These are phyloP conservation scores for Drosophila lacicola DNA, from an alignment of 2,888 invertebrate genomes.

Conservation along the genomic window DNA sequence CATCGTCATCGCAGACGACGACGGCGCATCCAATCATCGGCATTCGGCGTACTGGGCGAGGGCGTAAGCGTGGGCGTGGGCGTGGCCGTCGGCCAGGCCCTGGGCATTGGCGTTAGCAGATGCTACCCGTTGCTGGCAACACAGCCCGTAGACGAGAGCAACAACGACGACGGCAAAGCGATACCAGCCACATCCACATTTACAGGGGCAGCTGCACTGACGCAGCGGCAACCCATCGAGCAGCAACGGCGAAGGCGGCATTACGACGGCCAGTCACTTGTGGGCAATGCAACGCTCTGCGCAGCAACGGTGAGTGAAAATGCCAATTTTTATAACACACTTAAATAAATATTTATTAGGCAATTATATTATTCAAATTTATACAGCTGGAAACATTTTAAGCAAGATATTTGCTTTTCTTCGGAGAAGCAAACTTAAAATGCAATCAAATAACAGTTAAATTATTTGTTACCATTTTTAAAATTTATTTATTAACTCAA, in stretches of 20 bases:
- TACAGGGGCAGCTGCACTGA: conserved; percentile 37
- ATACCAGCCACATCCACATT: conserved; percentile 45
- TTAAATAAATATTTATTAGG: too few relatives aligned
- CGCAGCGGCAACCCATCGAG: conserved; percentile 40
- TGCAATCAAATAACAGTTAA: too few relatives aligned
- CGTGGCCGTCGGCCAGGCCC: conserved; percentile 3
- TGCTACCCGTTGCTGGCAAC: conserved; percentile 57
- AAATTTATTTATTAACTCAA: too few relatives aligned
- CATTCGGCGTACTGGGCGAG: conserved; percentile 2
- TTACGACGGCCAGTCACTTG: conserved; percentile 83
- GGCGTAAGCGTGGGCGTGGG: conserved; percentile 35
- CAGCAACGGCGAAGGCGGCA: conserved; percentile 68
- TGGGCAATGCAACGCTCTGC: conserved; percentile 85
- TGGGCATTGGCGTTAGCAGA: conserved; percentile 45
- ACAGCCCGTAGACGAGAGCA: conserved; percentile 36
- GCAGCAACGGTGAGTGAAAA: conserved; percentile 84
- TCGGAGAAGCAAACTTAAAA: too few relatives aligned
- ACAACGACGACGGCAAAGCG: conserved; percentile 42
- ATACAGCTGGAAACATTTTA: too few relatives aligned
- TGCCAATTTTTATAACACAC: not conserved
- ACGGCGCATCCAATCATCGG: conserved; percentile 48
- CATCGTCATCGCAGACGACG: conserved; percentile 76
- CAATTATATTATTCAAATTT: too few relatives aligned
- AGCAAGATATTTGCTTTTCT: too few relatives aligned
- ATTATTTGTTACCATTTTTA: too few relatives aligned